Evolutionary conservation across 2,888 invertebrate genomes (phyloP).

Genomic region (Micoletzkya japonica): DNA sequence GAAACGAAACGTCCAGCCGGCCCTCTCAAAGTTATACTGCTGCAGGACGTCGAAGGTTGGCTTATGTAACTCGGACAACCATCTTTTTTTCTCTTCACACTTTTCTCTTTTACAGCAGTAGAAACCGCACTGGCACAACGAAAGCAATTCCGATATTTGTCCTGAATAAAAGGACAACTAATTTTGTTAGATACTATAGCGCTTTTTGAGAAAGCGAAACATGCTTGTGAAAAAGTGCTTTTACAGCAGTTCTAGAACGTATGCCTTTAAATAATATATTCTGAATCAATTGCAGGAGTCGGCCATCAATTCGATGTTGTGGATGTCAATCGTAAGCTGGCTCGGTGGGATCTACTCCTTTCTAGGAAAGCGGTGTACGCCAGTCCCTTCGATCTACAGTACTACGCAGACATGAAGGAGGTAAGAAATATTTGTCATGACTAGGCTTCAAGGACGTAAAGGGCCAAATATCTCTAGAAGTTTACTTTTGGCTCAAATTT

Average conservation of each 20-base stretch:
- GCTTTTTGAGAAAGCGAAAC: too few species aligned
- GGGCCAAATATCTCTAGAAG: background rate
- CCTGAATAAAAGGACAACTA: too few species aligned
- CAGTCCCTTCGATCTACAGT: conserved; percentile 60
- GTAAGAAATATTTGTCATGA: conserved; percentile 32
- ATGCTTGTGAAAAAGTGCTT: too few species aligned
- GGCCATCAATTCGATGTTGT: conserved; percentile 61
- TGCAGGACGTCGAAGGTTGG: conserved; percentile 59
- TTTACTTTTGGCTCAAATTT: background rate
- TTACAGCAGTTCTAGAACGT: too few species aligned
- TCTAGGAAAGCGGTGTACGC: conserved; percentile 57
- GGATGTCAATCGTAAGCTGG: conserved; percentile 45
- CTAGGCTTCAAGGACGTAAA: too few species aligned
- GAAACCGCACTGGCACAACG: background rate
- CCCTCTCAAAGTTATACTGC: conserved; percentile 54
- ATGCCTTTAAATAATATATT: too few species aligned
- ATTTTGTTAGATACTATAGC: too few species aligned
- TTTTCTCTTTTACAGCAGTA: conserved; percentile 10
- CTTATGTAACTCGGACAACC: too few species aligned
- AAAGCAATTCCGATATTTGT: too few species aligned
- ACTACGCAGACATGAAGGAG: conserved; percentile 58
- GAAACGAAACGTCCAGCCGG: conserved; percentile 47
- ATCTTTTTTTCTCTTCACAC: background rate
- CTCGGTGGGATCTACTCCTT: conserved; percentile 50
- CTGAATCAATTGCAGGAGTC: conserved; percentile 42